Conservation (phyloP, 2,797 vertebrate species). For the Rallus crepitans region DNA sequence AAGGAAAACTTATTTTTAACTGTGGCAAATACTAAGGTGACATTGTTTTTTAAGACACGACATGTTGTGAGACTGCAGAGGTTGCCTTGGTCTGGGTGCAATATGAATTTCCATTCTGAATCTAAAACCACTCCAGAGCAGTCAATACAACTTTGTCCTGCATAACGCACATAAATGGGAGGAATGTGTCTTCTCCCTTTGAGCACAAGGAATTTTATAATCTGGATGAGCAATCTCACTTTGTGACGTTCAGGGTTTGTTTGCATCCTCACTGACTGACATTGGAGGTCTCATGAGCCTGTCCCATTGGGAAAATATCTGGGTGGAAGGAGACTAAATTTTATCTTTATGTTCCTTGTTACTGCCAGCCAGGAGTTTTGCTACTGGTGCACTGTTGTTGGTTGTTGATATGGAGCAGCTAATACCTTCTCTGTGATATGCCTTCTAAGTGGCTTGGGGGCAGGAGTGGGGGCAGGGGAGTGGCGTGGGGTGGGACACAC, state of each 20-base stretch:
- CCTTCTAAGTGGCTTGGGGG: accelerated
- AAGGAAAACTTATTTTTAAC: background rate
- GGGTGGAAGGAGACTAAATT: background rate
- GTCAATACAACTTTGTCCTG: background rate
- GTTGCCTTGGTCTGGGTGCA: background rate
- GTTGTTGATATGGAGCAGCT: background rate
- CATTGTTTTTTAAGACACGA: background rate
- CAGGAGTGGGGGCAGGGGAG: no score
- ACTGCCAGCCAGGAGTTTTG: background rate
- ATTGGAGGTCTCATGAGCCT: background rate
- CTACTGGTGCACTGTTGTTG: background rate
- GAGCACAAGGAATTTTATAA: background rate
- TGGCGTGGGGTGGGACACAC: no score
- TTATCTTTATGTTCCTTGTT: background rate
- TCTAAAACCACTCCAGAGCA: background rate
- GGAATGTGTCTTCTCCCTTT: background rate
- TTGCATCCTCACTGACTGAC: background rate
- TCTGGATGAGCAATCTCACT: background rate
- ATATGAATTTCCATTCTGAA: background rate
- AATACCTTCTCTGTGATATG: background rate
- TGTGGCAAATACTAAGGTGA: background rate
- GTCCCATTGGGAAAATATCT: background rate
- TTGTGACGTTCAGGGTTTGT: background rate
- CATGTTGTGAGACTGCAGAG: background rate
- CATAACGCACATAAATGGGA: background rate